A percentile compares a stretch with the other conserved stretches of the same genome.
These are phyloP conservation scores for Pristionchus japonicus DNA, from an alignment of 2,888 invertebrate genomes.

Conservation along the genomic window DNA sequence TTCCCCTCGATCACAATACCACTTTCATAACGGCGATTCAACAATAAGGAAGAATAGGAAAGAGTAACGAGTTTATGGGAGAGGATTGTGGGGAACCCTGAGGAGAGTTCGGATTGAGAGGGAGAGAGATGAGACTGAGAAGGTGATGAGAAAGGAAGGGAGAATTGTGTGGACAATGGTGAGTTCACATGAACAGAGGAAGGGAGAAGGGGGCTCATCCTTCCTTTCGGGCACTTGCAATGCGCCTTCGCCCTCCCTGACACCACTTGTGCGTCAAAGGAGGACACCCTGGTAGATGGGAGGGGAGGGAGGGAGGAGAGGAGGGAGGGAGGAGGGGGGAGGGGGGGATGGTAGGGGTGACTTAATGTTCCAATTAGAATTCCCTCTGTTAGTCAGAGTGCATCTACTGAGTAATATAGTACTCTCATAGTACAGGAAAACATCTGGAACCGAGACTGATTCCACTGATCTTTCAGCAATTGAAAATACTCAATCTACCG, in stretches of 20 bases:
- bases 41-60: not conserved
- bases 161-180: not conserved
- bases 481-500: not conserved
- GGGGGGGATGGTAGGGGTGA: not conserved
- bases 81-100: not conserved
- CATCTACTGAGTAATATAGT: not conserved
- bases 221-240: not conserved
- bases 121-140: not conserved
- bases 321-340: not conserved
- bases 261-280: not conserved
- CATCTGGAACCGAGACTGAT: not conserved
- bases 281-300: not conserved
- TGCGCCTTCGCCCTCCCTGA: not conserved
- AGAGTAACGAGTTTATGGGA: not conserved
- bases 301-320: not conserved
- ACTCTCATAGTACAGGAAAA: not conserved
- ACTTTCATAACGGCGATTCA: not conserved
- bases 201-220: not conserved
- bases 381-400: not conserved
- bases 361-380: slow-evolving; percentile 14
- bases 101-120: not conserved
- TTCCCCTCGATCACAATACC: not conserved
- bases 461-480: not conserved
- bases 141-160: not conserved
- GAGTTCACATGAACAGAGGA: not conserved